Conservation (phyloP, 1,140 invertebrate species). For the Neotoxoptera formosana region DNA sequence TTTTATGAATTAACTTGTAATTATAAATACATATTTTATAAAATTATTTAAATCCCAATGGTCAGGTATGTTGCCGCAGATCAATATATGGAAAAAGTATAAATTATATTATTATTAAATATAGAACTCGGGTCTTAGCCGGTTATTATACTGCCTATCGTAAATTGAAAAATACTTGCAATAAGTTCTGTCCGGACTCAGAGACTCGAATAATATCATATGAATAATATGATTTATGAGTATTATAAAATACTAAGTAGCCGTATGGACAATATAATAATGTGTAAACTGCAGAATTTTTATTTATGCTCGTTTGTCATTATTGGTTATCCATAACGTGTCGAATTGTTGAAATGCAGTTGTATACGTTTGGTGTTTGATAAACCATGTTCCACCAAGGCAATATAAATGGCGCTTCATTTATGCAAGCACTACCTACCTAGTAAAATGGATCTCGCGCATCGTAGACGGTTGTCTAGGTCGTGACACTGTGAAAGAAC, state of each 20-base stretch:
- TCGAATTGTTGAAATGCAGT: neutral
- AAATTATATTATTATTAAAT: neutral
- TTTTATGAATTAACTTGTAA: neutral
- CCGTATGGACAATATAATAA: neutral
- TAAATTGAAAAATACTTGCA: neutral
- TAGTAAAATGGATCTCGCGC: neutral
- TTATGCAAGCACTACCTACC: neutral
- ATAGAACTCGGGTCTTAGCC: neutral
- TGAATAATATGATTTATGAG: too few species aligned
- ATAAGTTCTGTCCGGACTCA: neutral
- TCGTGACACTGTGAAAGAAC: neutral
- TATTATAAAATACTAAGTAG: too few species aligned
- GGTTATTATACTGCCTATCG: neutral
- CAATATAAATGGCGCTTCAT: neutral
- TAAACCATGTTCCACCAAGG: neutral
- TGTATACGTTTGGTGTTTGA: neutral
- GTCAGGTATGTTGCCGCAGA: neutral
- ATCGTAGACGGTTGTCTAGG: conserved; percentile 4
- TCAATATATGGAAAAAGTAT: neutral
- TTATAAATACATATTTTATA: neutral
- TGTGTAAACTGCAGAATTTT: neutral
- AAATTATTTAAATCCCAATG: neutral
- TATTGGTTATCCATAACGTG: neutral
- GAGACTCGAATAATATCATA: too few species aligned
- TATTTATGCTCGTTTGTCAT: neutral